Percentiles rank a stretch among this genome's conserved stretches.
These are phyloP conservation scores for Falco peregrinus DNA, from an alignment of 2,797 vertebrate genomes.

Conservation along the genomic window DNA sequence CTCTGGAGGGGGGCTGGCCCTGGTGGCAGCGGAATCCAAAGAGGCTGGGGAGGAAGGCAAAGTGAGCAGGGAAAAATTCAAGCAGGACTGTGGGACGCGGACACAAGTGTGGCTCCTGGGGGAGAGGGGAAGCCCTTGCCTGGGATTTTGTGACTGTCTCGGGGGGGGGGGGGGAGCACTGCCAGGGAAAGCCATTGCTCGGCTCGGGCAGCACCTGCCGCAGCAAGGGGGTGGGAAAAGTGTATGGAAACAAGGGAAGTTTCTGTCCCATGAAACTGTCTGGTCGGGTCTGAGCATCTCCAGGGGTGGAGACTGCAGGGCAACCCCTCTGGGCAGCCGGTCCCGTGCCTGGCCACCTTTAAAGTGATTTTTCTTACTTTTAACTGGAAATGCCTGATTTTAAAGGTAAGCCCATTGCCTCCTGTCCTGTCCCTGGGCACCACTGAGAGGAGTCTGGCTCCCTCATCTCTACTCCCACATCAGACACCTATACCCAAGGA, in stretches of 20 bases:
- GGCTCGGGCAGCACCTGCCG: fast-evolving
- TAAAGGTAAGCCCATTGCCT: fast-evolving
- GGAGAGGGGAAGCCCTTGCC: background rate
- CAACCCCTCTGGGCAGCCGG: background rate
- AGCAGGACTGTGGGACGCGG: fast-evolving
- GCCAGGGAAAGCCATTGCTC: background rate
- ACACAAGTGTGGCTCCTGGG: fast-evolving
- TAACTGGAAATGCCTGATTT: background rate
- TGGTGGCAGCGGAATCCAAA: background rate
- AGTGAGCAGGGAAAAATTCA: fast-evolving
- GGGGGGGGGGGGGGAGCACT: fast-evolving
- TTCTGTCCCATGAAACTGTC: background rate
- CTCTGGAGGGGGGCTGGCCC: background rate
- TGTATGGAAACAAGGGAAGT: fast-evolving
- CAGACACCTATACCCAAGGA: background rate
- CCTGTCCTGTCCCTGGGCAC: background rate
- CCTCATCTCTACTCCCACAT: too few relatives aligned
- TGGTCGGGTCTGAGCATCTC: background rate
- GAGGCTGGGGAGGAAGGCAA: background rate
- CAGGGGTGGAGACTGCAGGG: background rate
- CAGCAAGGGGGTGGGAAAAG: background rate
- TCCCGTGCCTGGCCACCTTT: fast-evolving
- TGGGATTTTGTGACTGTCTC: background rate
- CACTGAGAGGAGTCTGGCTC: fast-evolving
- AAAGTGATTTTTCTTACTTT: fast-evolving